Evolutionary conservation across 2,797 vertebrate species (phyloP).

Genomic region (Rhinophrynus dorsalis): DNA sequence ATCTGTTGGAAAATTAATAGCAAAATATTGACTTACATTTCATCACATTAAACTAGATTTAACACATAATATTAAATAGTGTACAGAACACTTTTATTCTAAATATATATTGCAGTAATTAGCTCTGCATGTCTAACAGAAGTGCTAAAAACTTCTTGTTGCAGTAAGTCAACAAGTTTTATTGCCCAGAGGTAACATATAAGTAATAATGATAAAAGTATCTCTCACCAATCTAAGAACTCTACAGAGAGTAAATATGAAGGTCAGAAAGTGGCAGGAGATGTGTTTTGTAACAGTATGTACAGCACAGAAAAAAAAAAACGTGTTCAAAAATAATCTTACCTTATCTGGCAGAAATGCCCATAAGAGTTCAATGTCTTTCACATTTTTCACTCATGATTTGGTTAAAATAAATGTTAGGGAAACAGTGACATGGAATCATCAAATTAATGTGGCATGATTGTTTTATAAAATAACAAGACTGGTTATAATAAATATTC

Average conservation of each 20-base stretch:
- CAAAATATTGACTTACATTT: too few species aligned
- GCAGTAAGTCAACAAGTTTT: slow-evolving; percentile 24
- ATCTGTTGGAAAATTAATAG: too few species aligned
- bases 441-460: too few species aligned
- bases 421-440: too few species aligned
- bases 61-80: too few species aligned
- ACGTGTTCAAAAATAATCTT: not conserved
- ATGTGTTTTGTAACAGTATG: slow-evolving; percentile 23
- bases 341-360: not conserved
- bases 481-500: too few species aligned
- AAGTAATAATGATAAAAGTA: slow-evolving; percentile 29
- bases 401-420: not conserved
- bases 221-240: slow-evolving; percentile 10
- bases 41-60: too few species aligned
- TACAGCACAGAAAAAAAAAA: slow-evolving; percentile 10
- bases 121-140: not conserved
- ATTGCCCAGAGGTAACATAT: slow-evolving; percentile 28
- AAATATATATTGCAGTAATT: not conserved
- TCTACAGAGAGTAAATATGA: slow-evolving; percentile 27
- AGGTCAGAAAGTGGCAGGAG: slow-evolving; percentile 23
- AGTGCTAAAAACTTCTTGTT: not conserved
- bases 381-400: not conserved
- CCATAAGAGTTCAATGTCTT: slow-evolving; percentile 5
- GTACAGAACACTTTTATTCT: too few species aligned
- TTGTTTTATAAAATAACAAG: too few species aligned